A percentile compares a stretch with the other conserved stretches of the same genome.
phyloP scores from a whole-genome alignment of 53 echinoderm and acorn worm species.

The Echinarachnius parma region DNA sequence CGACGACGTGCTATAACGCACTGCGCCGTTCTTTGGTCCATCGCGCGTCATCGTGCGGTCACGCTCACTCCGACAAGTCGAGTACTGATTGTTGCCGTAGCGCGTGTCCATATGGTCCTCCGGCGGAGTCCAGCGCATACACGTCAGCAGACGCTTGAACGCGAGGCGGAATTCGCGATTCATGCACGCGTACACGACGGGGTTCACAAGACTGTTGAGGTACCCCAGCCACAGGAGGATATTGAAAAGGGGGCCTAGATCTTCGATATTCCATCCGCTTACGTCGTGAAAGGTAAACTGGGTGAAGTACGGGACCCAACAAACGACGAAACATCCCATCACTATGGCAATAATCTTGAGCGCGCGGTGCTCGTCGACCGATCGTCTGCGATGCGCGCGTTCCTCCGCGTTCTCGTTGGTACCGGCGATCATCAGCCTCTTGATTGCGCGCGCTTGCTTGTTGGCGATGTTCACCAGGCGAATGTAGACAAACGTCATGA shows the following conservation, averaged over 20 bases:
- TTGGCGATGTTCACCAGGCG: slow-evolving; percentile 73
- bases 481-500: slow-evolving; percentile 73
- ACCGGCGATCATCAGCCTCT: slow-evolving; percentile 56
- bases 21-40: slow-evolving; percentile 22
- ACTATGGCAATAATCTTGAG: slow-evolving; percentile 92
- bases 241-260: slow-evolving; percentile 28
- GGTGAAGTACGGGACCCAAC: slow-evolving; percentile 95
- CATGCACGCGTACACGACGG: slow-evolving; percentile 73
- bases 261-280: slow-evolving; percentile 40
- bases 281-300: slow-evolving; percentile 70
- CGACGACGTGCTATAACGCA: slow-evolving; percentile 10
- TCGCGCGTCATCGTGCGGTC: background rate
- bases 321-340: slow-evolving; percentile 86
- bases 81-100: slow-evolving; percentile 31
- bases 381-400: slow-evolving; percentile 51
- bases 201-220: slow-evolving; percentile 77
- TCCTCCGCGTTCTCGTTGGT: slow-evolving; percentile 35
- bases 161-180: slow-evolving; percentile 87
- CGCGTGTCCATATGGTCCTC: slow-evolving; percentile 5
- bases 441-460: slow-evolving; percentile 77
- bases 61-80: background rate
- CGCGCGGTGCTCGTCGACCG: slow-evolving; percentile 85
- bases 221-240: slow-evolving; percentile 90
- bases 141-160: slow-evolving; percentile 61
- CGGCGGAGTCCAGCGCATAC: slow-evolving; percentile 23